These are phyloP conservation scores for Oostethus manadensis DNA, from an alignment of 2,113 vertebrate species.

Conservation along the genomic window DNA sequence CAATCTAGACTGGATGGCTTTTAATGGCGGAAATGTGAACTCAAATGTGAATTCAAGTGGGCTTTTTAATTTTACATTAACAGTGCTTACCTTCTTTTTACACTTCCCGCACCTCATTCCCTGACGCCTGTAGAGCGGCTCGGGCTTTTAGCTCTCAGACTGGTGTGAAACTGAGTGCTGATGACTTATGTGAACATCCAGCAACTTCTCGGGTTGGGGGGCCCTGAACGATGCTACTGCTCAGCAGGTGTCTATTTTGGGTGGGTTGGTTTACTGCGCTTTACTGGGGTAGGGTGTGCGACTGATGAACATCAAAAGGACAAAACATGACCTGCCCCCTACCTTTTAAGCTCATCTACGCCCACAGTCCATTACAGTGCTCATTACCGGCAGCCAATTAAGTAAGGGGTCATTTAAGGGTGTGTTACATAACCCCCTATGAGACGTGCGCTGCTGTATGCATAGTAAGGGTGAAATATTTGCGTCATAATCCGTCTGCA, in stretches of 20 bases:
- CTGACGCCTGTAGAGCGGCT: too few species aligned
- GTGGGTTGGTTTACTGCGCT: slow-evolving; percentile 1
- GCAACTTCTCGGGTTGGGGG: slow-evolving; percentile 12
- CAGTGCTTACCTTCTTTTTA: too few species aligned
- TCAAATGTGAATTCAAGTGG: too few species aligned
- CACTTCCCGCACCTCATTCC: too few species aligned
- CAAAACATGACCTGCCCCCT: slow-evolving; percentile 2
- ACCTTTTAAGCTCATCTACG: slow-evolving; percentile 1
- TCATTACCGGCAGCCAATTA: not conserved
- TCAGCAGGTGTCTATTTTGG: slow-evolving; percentile 57
- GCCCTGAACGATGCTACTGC: slow-evolving; percentile 46
- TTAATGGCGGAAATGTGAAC: too few species aligned
- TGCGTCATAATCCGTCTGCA: too few species aligned
- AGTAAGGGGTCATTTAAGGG: not conserved
- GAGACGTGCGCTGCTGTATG: not conserved
- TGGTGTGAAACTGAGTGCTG: too few species aligned
- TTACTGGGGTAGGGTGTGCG: slow-evolving; percentile 9
- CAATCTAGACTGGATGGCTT: too few species aligned
- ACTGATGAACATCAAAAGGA: not conserved
- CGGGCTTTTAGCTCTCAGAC: too few species aligned
- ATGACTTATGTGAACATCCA: slow-evolving; percentile 14
- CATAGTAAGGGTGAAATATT: too few species aligned
- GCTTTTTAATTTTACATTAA: too few species aligned
- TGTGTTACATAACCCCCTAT: not conserved
- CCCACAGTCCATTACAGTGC: slow-evolving; percentile 12